Conservation (phyloP, 35 echinoderm and acorn worm genomes). For the Ophiothrix spiculata region DNA sequence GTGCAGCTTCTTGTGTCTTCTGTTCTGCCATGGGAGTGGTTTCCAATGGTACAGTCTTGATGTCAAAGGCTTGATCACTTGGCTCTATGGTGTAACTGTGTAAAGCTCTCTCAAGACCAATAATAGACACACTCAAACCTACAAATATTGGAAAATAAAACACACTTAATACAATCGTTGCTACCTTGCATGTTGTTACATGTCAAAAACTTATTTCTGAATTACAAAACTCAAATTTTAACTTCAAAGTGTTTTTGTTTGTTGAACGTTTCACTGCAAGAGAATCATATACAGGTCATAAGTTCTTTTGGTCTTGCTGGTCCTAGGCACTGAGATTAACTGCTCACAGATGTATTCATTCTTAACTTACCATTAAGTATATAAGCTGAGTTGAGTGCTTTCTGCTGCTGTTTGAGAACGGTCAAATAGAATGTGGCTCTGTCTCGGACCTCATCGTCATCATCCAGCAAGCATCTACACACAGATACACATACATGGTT, state of each 20-base stretch:
- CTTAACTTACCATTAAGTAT: slow-evolving; percentile 87
- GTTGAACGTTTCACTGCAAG: too few relatives aligned
- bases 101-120: slow-evolving; percentile 90
- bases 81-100: slow-evolving; percentile 93
- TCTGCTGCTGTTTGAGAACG: slow-evolving; percentile 87
- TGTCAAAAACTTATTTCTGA: too few relatives aligned
- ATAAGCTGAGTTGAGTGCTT: slow-evolving; percentile 93
- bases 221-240: too few relatives aligned
- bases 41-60: slow-evolving; percentile 89
- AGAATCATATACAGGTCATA: too few relatives aligned
- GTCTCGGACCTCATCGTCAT: slow-evolving; percentile 96
- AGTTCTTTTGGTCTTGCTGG: too few relatives aligned
- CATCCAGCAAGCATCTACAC: slow-evolving; percentile 76
- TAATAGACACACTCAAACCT: slow-evolving; percentile 84
- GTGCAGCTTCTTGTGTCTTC: slow-evolving; percentile 42
- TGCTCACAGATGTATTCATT: too few relatives aligned
- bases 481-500: not conserved
- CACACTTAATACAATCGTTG: too few relatives aligned
- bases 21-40: slow-evolving; percentile 79
- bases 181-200: too few relatives aligned
- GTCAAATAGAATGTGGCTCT: slow-evolving; percentile 89
- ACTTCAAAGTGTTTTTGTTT: too few relatives aligned
- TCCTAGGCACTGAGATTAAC: too few relatives aligned
- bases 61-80: slow-evolving; percentile 87
- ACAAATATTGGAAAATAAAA: not conserved